phyloP scores from a whole-genome alignment of 2,797 vertebrate species.

The Erethizon dorsatum region DNA sequence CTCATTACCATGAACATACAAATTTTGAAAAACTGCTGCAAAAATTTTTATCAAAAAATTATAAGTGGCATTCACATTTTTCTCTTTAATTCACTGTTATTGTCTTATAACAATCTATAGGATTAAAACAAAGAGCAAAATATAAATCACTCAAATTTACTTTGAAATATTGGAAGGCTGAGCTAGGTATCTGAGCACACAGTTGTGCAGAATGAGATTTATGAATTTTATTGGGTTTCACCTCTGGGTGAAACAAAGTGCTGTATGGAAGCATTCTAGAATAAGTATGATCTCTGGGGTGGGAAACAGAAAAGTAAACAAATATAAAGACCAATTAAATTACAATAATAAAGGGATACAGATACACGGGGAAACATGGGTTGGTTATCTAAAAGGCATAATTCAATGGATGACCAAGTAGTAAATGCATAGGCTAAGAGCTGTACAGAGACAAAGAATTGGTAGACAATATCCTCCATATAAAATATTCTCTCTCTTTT shows the following conservation, averaged over 20 bases:
- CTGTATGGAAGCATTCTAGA: constrained; percentile 58
- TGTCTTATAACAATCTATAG: constrained; percentile 74
- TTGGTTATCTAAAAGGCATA: constrained; percentile 39
- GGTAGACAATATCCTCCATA: constrained; percentile 63
- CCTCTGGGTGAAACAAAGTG: constrained; percentile 62
- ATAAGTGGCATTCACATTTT: constrained; percentile 73
- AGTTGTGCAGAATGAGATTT: constrained; percentile 61
- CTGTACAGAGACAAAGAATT: not conserved
- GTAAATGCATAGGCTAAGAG: constrained; percentile 49
- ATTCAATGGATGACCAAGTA: not conserved
- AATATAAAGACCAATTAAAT: constrained; percentile 37
- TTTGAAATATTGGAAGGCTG: constrained; percentile 65
- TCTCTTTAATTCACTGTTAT: constrained; percentile 71
- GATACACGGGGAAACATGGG: constrained; percentile 35
- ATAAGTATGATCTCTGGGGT: constrained; percentile 52
- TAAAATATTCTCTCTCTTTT: constrained; percentile 71
- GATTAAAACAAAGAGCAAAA: constrained; percentile 69
- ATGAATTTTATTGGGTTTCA: constrained; percentile 69
- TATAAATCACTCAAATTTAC: constrained; percentile 61
- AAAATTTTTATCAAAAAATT: constrained; percentile 75
- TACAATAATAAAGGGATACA: not conserved
- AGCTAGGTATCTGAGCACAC: constrained; percentile 64
- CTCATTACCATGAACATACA: constrained; percentile 68
- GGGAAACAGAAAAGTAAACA: constrained; percentile 3
- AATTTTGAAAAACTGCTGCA: constrained; percentile 75